phyloP scores from a whole-genome alignment of 1,140 invertebrate species.

The Theocolax elegans region DNA sequence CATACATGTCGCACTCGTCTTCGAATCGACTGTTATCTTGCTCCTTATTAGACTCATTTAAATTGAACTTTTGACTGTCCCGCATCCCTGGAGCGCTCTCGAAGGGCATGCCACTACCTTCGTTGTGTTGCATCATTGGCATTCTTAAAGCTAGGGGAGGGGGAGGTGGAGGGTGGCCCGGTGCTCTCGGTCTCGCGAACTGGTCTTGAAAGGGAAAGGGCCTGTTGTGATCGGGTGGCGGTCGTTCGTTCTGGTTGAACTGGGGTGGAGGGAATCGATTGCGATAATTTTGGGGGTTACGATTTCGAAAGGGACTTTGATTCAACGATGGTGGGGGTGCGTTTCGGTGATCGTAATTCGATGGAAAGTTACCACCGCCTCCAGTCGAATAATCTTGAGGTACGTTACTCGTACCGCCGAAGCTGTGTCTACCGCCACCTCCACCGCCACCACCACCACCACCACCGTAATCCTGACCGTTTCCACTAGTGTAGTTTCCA shows the following conservation, averaged over 20 bases:
- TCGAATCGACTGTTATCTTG: background rate
- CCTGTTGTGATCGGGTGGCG: background rate
- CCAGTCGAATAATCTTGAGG: slow-evolving; percentile 27
- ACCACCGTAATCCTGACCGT: slow-evolving; percentile 47
- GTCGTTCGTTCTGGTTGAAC: slow-evolving; percentile 36
- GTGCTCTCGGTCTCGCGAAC: slow-evolving; percentile 1
- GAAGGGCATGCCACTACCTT: background rate
- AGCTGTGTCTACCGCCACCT: slow-evolving; percentile 54
- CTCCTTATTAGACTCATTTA: slow-evolving; percentile 10
- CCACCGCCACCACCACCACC: slow-evolving; percentile 26
- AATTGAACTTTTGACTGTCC: slow-evolving; percentile 4
- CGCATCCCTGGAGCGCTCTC: background rate
- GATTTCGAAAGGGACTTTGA: slow-evolving; percentile 55
- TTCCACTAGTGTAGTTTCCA: slow-evolving; percentile 45
- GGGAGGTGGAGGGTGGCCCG: slow-evolving; percentile 28
- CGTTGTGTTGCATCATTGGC: slow-evolving; percentile 8
- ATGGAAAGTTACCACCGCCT: background rate
- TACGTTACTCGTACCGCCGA: slow-evolving; percentile 50
- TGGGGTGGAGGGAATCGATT: slow-evolving; percentile 51
- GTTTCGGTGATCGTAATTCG: background rate
- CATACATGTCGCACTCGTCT: slow-evolving; percentile 61
- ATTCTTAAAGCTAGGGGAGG: slow-evolving; percentile 39
- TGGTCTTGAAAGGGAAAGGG: slow-evolving; percentile 4
- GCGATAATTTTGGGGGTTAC: slow-evolving; percentile 60
- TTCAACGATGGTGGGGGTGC: background rate